Percentiles rank a stretch among this genome's conserved stretches.
phyloP scores from a whole-genome alignment of 2,888 invertebrate genomes.

The Erpobdella octoculata region DNA sequence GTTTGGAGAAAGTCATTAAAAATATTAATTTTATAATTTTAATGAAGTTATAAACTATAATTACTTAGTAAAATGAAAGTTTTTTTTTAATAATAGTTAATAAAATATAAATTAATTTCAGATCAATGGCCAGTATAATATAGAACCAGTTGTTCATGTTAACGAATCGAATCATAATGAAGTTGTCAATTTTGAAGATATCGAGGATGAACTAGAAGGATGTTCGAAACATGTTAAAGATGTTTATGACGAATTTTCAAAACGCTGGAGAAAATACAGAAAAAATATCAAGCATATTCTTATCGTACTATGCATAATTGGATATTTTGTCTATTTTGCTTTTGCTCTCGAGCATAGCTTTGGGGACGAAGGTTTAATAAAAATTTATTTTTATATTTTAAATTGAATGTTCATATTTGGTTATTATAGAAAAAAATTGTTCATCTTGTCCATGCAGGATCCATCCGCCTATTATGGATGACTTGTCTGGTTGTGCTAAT shows the following conservation, averaged over 20 bases:
- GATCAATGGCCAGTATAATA: too few relatives aligned
- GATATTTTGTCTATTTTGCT: slow-evolving; percentile 43
- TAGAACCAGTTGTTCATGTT: too few relatives aligned
- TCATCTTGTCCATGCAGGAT: not conserved
- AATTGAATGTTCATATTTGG: too few relatives aligned
- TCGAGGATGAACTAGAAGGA: not conserved
- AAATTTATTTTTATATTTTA: not conserved
- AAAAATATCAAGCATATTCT: not conserved
- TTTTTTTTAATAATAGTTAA: too few relatives aligned
- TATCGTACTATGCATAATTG: slow-evolving; percentile 18
- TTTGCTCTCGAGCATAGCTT: slow-evolving; percentile 40
- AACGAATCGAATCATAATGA: too few relatives aligned
- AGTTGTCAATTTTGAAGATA: too few relatives aligned
- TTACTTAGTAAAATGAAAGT: too few relatives aligned
- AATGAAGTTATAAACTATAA: too few relatives aligned
- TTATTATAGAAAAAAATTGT: too few relatives aligned
- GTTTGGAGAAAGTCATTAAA: too few relatives aligned
- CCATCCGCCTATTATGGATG: not conserved
- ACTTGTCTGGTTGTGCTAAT: not conserved
- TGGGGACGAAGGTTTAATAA: slow-evolving; percentile 16
- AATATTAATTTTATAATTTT: too few relatives aligned
- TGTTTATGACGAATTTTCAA: not conserved
- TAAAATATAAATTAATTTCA: too few relatives aligned
- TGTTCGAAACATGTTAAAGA: slow-evolving; percentile 10
- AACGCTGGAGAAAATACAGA: slow-evolving; percentile 23